These are phyloP conservation scores for Drosophila watanabei DNA, from an alignment of 1,140 invertebrate species.

Conservation along the genomic window DNA sequence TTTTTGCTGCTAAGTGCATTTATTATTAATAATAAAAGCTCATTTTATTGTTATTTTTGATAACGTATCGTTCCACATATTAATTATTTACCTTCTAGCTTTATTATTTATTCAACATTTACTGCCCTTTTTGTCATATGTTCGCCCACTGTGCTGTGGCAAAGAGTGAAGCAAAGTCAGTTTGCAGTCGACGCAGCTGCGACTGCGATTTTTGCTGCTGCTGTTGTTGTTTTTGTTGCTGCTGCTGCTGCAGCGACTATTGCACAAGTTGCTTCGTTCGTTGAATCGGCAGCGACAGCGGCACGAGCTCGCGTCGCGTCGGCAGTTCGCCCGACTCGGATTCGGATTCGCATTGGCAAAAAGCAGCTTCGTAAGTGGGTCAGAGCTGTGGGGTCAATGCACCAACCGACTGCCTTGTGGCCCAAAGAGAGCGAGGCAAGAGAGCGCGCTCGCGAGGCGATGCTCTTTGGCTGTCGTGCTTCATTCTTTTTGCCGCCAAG, in stretches of 20 bases:
- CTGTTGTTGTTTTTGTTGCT: slow-evolving; percentile 22
- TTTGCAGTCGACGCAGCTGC: slow-evolving; percentile 42
- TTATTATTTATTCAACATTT: not conserved
- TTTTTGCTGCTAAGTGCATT: not conserved
- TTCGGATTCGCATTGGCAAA: slow-evolving; percentile 54
- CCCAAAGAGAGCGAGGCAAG: slow-evolving; percentile 35
- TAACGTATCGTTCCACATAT: too few species aligned
- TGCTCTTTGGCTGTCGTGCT: slow-evolving; percentile 30
- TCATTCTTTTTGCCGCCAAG: slow-evolving; percentile 70
- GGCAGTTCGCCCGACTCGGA: slow-evolving; percentile 62
- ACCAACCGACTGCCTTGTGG: slow-evolving; percentile 58
- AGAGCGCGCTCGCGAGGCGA: slow-evolving; percentile 19
- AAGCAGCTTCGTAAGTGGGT: slow-evolving; percentile 83
- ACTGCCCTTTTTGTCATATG: not conserved
- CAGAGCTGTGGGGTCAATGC: slow-evolving; percentile 81
- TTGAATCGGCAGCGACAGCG: slow-evolving; percentile 31
- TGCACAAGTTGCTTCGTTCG: slow-evolving; percentile 74
- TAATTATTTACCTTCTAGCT: not conserved
- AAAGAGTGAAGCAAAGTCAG: slow-evolving; percentile 38
- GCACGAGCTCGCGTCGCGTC: slow-evolving; percentile 66
- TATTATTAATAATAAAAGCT: not conserved
- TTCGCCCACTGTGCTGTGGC: slow-evolving; percentile 19
- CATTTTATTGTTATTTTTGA: too few species aligned
- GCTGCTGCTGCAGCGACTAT: slow-evolving; percentile 52
- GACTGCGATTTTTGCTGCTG: slow-evolving; percentile 23